Conservation (phyloP, 2,797 vertebrate genomes). For the Liparis tanakae region DNA sequence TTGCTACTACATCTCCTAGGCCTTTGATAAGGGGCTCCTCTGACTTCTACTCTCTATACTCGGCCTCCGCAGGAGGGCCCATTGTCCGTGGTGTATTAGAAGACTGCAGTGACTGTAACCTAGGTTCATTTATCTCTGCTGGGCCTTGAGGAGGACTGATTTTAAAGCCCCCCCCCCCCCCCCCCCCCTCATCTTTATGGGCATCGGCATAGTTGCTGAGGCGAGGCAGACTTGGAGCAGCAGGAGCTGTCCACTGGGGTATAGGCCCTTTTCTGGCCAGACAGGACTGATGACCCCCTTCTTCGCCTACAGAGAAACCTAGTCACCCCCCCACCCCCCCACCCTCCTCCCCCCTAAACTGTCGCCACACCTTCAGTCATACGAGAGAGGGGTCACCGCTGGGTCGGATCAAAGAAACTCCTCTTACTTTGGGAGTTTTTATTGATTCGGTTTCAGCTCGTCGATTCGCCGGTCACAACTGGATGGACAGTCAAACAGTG, state of each 20-base stretch:
- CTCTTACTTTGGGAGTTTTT: slow-evolving; percentile 73
- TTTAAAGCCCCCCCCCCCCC: slow-evolving; percentile 76
- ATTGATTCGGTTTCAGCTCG: slow-evolving; percentile 82
- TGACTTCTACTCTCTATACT: slow-evolving; percentile 86
- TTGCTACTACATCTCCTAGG: slow-evolving; percentile 87
- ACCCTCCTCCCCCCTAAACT: slow-evolving; percentile 43
- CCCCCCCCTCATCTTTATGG: slow-evolving; percentile 81
- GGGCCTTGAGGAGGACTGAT: slow-evolving; percentile 80
- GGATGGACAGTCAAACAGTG: slow-evolving; percentile 69
- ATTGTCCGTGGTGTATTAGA: slow-evolving; percentile 94
- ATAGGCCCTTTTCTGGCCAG: slow-evolving; percentile 88
- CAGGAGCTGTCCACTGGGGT: slow-evolving; percentile 89
- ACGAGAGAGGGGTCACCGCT: slow-evolving; percentile 81
- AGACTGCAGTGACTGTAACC: slow-evolving; percentile 90
- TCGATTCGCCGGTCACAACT: slow-evolving; percentile 67
- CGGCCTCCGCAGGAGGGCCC: slow-evolving; percentile 83
- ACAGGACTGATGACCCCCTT: slow-evolving; percentile 90
- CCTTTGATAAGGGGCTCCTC: slow-evolving; percentile 91
- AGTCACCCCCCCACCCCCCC: slow-evolving; percentile 42
- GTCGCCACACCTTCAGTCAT: slow-evolving; percentile 72
- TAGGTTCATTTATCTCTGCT: slow-evolving; percentile 92
- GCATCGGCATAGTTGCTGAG: slow-evolving; percentile 69
- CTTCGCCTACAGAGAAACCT: slow-evolving; percentile 65
- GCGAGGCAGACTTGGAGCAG: slow-evolving; percentile 84
- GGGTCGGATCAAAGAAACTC: slow-evolving; percentile 81